Evolutionary conservation across 2,888 invertebrate species (phyloP).

Genomic region (Idaea dimidiata): DNA sequence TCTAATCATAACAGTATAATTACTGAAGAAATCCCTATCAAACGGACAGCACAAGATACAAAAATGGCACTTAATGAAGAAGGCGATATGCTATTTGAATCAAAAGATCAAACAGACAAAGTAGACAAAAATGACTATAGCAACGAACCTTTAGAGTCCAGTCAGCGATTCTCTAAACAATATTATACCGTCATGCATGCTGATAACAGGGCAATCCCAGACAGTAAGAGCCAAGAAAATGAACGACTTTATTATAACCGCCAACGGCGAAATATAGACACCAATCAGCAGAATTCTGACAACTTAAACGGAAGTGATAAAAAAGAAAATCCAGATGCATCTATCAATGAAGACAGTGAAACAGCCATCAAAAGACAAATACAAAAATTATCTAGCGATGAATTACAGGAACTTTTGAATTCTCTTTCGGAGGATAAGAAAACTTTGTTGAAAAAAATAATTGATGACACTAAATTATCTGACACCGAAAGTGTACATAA

Average conservation of each 20-base stretch:
- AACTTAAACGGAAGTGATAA: constrained; percentile 21
- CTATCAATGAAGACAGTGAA: constrained; percentile 57
- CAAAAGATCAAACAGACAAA: constrained; percentile 35
- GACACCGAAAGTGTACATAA: constrained; percentile 50
- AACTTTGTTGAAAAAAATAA: constrained; percentile 61
- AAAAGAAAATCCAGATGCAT: constrained; percentile 27
- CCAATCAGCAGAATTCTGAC: constrained; percentile 24
- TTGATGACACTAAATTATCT: constrained; percentile 41
- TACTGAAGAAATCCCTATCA: constrained; percentile 29
- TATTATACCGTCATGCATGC: constrained; percentile 44
- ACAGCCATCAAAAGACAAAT: constrained; percentile 64
- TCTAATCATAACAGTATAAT: constrained; percentile 32
- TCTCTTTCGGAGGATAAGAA: constrained; percentile 67
- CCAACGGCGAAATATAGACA: constrained; percentile 48
- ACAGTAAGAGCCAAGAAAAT: constrained; percentile 39
- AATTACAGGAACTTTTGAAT: constrained; percentile 62
- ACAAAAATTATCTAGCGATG: constrained; percentile 59
- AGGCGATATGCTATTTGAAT: constrained; percentile 45
- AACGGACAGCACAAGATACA: constrained; percentile 37
- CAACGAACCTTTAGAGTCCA: constrained; percentile 37
- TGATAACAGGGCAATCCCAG: constrained; percentile 38
- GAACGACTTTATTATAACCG: constrained; percentile 39
- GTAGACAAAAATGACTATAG: constrained; percentile 39
- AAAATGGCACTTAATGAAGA: constrained; percentile 37
- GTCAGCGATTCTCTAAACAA: constrained; percentile 31